Conservation (phyloP, 2,888 invertebrate species). For the Andricus quercusramuli region DNA sequence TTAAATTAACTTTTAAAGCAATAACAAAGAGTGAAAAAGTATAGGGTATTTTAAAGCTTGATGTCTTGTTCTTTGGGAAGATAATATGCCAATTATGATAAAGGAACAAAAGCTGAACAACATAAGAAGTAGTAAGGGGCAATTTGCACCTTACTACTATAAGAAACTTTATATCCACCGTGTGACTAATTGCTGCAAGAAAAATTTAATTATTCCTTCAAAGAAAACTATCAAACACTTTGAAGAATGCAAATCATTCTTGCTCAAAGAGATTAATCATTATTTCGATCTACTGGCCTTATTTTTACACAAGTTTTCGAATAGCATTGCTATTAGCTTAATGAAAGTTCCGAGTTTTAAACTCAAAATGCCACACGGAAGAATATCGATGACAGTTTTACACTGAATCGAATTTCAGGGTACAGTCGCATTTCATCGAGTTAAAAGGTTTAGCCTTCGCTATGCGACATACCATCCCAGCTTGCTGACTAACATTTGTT, state of each 20-base stretch:
- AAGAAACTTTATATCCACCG: too few species aligned
- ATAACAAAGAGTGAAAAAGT: too few species aligned
- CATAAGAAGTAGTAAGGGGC: too few species aligned
- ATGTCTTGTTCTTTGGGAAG: too few species aligned
- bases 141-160: too few species aligned
- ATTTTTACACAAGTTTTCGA: background rate
- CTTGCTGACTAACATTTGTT: background rate
- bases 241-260: background rate
- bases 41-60: too few species aligned
- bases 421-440: constrained; percentile 56
- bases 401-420: constrained; percentile 46
- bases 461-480: constrained; percentile 48
- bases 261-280: background rate
- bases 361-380: constrained; percentile 11
- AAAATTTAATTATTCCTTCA: background rate
- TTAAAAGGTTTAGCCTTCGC: constrained; percentile 58
- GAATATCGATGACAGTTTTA: constrained; percentile 26
- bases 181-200: background rate
- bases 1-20: too few species aligned
- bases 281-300: background rate
- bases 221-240: too few species aligned
- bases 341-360: constrained; percentile 22
- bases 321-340: constrained; percentile 22
- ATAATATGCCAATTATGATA: background rate
- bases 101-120: background rate